Conservation (phyloP, 2,797 vertebrate genomes). For the Lophius americanus region DNA sequence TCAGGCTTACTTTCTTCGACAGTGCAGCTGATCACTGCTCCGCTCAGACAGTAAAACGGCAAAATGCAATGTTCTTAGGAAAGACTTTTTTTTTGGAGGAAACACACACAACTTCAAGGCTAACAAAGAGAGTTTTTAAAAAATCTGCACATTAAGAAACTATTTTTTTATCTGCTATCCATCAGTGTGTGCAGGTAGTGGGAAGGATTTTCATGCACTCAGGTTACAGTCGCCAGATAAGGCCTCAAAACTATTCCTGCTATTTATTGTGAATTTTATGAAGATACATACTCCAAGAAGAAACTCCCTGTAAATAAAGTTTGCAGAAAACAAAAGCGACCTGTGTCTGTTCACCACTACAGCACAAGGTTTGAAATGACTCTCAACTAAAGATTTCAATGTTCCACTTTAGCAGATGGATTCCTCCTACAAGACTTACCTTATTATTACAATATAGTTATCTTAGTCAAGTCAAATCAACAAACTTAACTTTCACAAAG, state of each 20-base stretch:
- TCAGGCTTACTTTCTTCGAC: constrained; percentile 61
- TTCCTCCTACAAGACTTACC: not conserved
- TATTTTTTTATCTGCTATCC: constrained; percentile 11
- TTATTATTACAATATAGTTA: not conserved
- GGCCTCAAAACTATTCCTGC: not conserved
- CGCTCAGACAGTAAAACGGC: constrained; percentile 48
- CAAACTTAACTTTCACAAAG: too few species aligned
- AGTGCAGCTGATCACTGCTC: constrained; percentile 59
- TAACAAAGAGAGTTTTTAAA: constrained; percentile 6
- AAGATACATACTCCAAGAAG: not conserved
- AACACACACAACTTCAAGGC: constrained; percentile 12
- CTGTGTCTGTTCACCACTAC: not conserved
- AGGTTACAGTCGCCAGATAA: not conserved
- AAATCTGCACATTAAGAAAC: too few species aligned
- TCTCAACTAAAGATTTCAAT: not conserved
- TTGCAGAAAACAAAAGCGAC: not conserved
- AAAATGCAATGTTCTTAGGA: constrained; percentile 35
- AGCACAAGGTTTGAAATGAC: constrained; percentile 1
- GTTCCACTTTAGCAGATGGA: constrained; percentile 3
- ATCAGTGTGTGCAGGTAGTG: constrained; percentile 4
- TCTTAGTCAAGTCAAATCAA: too few species aligned
- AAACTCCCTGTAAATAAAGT: not conserved
- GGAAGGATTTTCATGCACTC: constrained; percentile 1
- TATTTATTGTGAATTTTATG: not conserved
- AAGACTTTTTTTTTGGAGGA: constrained; percentile 8